Evolutionary conservation across 2,113 vertebrate genomes (phyloP).

Genomic region (Phycodurus eques): DNA sequence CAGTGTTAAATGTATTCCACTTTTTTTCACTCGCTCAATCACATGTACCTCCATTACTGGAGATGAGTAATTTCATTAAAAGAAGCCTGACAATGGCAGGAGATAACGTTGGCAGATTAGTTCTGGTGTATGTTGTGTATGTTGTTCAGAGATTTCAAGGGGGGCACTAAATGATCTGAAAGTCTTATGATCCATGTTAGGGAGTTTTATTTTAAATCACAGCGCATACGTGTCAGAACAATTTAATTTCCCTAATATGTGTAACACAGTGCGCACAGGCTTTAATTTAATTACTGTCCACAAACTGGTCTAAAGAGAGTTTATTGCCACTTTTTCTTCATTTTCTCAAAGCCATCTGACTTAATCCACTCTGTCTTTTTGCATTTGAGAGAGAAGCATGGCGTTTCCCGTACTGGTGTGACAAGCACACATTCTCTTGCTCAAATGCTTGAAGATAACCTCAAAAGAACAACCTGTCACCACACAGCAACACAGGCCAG

Average conservation of each 20-base stretch:
- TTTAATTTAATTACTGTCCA: not conserved
- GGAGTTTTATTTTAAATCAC: not conserved
- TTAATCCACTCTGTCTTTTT: not conserved
- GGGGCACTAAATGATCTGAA: conserved; percentile 12
- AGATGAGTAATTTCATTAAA: conserved; percentile 43
- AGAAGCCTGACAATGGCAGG: conserved; percentile 32
- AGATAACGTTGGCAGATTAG: conserved; percentile 38
- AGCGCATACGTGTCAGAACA: not conserved
- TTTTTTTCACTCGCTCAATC: conserved; percentile 11
- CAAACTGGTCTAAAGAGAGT: not conserved
- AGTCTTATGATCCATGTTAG: conserved; percentile 18
- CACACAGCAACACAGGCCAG: conserved; percentile 35
- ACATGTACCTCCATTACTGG: conserved; percentile 25
- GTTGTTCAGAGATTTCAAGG: conserved; percentile 42
- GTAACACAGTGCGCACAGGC: not conserved
- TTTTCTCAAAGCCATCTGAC: not conserved
- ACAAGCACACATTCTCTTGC: conserved; percentile 44
- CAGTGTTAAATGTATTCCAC: conserved; percentile 20
- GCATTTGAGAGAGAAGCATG: conserved; percentile 14
- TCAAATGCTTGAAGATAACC: conserved; percentile 57
- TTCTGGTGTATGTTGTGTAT: conserved; percentile 41
- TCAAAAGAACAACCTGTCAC: conserved; percentile 55
- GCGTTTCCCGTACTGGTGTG: conserved; percentile 33
- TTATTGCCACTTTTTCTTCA: not conserved
- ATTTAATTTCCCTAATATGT: conserved; percentile 6